Evolutionary conservation across 1,140 invertebrate species (phyloP).

Genomic region (Matsumurasca onukii): DNA sequence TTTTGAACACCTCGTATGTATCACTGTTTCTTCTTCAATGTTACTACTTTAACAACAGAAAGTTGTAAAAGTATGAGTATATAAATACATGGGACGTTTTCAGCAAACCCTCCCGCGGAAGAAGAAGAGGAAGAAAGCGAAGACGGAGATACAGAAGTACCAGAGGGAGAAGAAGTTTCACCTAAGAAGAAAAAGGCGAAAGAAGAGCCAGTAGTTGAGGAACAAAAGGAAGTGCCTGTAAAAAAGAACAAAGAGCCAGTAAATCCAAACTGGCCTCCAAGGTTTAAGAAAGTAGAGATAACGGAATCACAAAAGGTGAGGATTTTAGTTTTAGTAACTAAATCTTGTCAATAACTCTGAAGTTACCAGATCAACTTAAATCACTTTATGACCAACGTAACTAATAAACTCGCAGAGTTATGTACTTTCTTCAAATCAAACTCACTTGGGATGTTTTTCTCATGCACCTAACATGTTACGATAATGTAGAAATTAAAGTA

Average conservation of each 20-base stretch:
- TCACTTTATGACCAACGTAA: no score
- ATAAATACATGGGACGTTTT: background rate
- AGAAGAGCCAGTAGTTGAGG: conserved; percentile 25
- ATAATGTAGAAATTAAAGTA: no score
- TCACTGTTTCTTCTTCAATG: no score
- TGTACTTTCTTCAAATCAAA: no score
- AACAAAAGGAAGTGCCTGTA: background rate
- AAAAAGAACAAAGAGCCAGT: background rate
- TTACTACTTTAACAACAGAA: no score
- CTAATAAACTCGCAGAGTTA: no score
- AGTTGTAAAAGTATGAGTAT: background rate
- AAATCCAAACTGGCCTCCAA: conserved; percentile 7
- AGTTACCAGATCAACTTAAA: no score
- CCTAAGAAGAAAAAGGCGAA: background rate
- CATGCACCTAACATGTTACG: no score
- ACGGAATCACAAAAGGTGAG: conserved; percentile 19
- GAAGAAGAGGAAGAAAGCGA: conserved; percentile 40
- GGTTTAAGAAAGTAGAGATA: conserved; percentile 17
- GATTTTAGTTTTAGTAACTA: no score
- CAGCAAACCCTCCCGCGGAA: conserved; percentile 35
- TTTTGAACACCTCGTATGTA: no score
- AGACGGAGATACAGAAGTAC: background rate
- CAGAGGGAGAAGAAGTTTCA: background rate
- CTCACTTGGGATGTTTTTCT: no score
- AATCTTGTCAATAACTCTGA: no score